These are phyloP conservation scores for Poecilia wingei DNA, from an alignment of 2,797 vertebrate genomes.

Conservation along the genomic window DNA sequence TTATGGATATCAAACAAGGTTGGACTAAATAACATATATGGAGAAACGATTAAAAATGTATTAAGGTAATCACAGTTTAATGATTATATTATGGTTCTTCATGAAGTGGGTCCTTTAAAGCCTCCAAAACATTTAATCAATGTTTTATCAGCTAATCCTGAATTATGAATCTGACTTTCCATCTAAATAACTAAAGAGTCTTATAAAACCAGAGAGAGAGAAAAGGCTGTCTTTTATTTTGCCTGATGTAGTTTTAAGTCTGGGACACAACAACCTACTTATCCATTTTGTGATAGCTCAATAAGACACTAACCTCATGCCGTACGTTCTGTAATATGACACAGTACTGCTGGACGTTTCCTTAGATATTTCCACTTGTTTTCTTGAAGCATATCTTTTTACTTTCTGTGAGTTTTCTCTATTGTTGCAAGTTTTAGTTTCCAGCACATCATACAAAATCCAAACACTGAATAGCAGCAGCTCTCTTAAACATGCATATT, in stretches of 20 bases:
- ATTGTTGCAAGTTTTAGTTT: not conserved
- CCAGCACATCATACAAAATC: constrained; percentile 6
- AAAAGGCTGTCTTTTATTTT: not conserved
- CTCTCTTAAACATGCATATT: constrained; percentile 42
- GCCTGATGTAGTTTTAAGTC: not conserved
- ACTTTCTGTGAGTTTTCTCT: not conserved
- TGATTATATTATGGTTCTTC: not conserved
- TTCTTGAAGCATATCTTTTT: not conserved
- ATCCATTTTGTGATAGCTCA: not conserved
- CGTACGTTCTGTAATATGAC: not conserved
- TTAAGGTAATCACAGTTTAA: not conserved
- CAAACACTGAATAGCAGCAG: constrained; percentile 14
- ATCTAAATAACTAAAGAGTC: not conserved
- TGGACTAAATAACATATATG: not conserved
- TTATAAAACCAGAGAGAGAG: not conserved
- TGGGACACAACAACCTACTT: not conserved
- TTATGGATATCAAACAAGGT: too few relatives aligned
- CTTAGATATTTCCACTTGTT: constrained; percentile 7
- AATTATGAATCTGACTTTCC: not conserved
- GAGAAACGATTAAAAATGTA: not conserved
- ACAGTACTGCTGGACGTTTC: not conserved
- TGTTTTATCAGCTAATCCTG: not conserved
- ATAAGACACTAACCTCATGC: not conserved
- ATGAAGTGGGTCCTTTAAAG: not conserved
- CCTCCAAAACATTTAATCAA: not conserved